These are phyloP conservation scores for Catharus ustulatus DNA, from an alignment of 2,797 vertebrate species.

Conservation along the genomic window DNA sequence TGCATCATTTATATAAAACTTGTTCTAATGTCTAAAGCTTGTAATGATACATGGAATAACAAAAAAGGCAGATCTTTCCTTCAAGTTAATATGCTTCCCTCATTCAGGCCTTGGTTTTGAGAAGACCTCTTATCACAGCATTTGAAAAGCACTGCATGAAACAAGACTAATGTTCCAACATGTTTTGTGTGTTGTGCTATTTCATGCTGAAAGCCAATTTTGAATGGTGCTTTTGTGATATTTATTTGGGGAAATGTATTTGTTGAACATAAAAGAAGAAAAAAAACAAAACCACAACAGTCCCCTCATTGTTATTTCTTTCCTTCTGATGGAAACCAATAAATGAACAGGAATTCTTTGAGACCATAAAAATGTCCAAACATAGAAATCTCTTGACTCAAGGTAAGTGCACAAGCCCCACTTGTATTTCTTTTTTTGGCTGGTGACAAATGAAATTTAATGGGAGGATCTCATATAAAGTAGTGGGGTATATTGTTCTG, in stretches of 20 bases:
- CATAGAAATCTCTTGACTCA: not conserved
- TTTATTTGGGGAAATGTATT: slow-evolving; percentile 7
- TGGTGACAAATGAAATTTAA: not conserved
- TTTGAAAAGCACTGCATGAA: slow-evolving; percentile 5
- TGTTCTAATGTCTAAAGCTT: not conserved
- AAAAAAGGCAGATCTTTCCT: not conserved
- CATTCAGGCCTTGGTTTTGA: not conserved
- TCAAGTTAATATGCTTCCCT: not conserved
- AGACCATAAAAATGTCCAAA: not conserved
- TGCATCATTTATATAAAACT: not conserved
- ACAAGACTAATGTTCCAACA: not conserved
- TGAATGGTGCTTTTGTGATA: not conserved
- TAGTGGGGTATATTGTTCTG: not conserved
- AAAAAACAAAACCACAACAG: not conserved
- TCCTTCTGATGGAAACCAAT: not conserved
- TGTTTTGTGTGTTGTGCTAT: not conserved
- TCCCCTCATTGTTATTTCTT: not conserved
- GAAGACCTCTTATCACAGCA: not conserved
- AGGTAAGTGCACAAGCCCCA: not conserved
- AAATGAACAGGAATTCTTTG: not conserved
- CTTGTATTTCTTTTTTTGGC: not conserved
- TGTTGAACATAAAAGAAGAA: not conserved
- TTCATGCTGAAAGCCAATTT: not conserved
- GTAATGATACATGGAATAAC: not conserved
- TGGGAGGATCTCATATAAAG: not conserved